Percentiles rank a stretch among this genome's conserved stretches.
Evolutionary conservation across 2,113 vertebrate genomes (phyloP).

Genomic region (Corythornis madagascariensis): DNA sequence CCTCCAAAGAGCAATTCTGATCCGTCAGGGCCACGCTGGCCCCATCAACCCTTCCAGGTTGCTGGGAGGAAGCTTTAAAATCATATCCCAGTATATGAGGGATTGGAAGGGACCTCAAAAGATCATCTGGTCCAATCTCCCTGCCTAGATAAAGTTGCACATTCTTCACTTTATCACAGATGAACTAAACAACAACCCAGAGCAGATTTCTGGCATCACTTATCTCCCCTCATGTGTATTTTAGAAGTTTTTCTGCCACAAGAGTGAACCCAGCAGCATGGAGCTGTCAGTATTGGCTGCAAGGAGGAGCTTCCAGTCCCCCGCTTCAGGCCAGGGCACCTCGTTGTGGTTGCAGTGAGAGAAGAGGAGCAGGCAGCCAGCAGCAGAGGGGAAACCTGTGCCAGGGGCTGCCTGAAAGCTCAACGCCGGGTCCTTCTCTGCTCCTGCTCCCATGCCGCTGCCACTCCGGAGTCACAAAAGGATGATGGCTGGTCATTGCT

Average conservation of each 20-base stretch:
- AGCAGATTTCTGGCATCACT: not conserved
- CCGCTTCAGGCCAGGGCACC: rapidly evolving
- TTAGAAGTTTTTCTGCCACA: not conserved
- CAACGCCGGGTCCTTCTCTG: not conserved
- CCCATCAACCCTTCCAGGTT: not conserved
- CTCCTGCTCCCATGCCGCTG: not conserved
- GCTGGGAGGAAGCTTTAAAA: not conserved
- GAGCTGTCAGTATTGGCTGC: rapidly evolving
- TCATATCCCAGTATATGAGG: too few species aligned
- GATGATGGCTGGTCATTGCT: rapidly evolving
- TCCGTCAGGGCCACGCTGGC: not conserved
- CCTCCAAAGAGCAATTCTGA: not conserved
- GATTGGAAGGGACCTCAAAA: too few species aligned
- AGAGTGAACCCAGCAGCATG: not conserved
- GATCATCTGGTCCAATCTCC: too few species aligned
- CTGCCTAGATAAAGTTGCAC: too few species aligned
- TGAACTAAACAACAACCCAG: not conserved
- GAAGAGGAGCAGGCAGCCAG: not conserved
- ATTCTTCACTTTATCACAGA: too few species aligned
- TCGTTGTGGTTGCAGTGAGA: not conserved
- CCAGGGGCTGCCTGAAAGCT: not conserved
- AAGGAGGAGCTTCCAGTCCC: not conserved
- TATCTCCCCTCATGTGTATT: not conserved
- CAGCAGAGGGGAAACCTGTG: not conserved
- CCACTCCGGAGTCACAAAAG: not conserved